These are phyloP conservation scores for Tyria jacobaeae DNA, from an alignment of 2,888 invertebrate genomes.

Conservation along the genomic window DNA sequence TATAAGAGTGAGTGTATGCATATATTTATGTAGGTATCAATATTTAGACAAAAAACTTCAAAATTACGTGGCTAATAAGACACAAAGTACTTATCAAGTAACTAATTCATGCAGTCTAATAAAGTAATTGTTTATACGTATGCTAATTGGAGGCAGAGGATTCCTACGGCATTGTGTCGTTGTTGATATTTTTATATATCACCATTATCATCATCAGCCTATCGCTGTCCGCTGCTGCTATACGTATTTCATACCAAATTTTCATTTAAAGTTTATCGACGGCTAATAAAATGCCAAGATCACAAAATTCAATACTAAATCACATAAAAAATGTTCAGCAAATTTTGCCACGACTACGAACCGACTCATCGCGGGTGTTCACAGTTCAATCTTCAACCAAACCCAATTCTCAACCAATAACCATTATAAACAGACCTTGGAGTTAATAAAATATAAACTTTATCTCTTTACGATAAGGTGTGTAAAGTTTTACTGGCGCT, in stretches of 20 bases:
- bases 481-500: slow-evolving; percentile 5
- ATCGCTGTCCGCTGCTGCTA: too few relatives aligned
- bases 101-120: too few relatives aligned
- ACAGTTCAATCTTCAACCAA: slow-evolving; percentile 52
- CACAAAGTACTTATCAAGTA: too few relatives aligned
- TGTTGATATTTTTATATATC: too few relatives aligned
- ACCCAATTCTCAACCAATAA: slow-evolving; percentile 52
- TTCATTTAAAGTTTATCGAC: neutral
- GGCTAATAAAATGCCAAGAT: slow-evolving; percentile 14
- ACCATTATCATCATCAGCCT: too few relatives aligned
- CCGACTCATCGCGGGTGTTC: slow-evolving; percentile 42
- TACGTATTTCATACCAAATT: neutral
- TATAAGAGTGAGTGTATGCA: too few relatives aligned
- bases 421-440: slow-evolving; percentile 32
- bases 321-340: slow-evolving; percentile 33
- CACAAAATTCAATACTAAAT: slow-evolving; percentile 14
- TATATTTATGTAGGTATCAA: too few relatives aligned
- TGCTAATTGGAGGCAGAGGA: too few relatives aligned
- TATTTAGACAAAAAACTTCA: too few relatives aligned
- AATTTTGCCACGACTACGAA: slow-evolving; percentile 45
- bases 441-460: slow-evolving; percentile 33
- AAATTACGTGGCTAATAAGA: too few relatives aligned
- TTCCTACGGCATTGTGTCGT: too few relatives aligned
- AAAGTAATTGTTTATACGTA: too few relatives aligned
- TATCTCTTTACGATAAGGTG: slow-evolving; percentile 23